Base-by-base conservation (phyloP, 2,797 vertebrate species). In the Bucorvus abyssinicus region DNA sequence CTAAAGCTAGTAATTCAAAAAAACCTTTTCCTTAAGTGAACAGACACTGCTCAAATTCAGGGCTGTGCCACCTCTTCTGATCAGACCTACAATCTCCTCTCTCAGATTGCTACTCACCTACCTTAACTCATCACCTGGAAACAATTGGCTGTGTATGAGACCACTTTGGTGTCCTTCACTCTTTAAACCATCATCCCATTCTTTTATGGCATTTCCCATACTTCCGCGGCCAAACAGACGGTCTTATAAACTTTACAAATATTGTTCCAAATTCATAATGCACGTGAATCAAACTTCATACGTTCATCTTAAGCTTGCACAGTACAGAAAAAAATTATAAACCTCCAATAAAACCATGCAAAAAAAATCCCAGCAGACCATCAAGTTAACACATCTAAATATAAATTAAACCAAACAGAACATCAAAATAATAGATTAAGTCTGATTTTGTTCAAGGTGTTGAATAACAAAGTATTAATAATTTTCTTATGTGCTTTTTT, bases 311-410 rank as follows among this genome's bases (percentile, higher is more conserved):
- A 84, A 87, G n/a, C 74, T 96, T 82, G 36, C 67, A 76, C 40
- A 87, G 55, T 65, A 94, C 59, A 91, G 73, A 75, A 94, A 76
- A 83, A 86, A 40, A 81, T 36, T 68, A 59, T 20, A 87, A 91
- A 61, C 6, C 3, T 47, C 24, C 44, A 88, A 45, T 32, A 87
- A 90, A 93, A 78, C 16, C 76, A 93, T 81, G 83, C 90, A 93
- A 73, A 76, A 60, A 40, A 13, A 2, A 2, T 9, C 36, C 34
- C 23, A 50, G 19, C 71, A 63, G 19, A 50, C 50, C 24, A 60
- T 55, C 45, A 89, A 76, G 29, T 17, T 76, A 87, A 49, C 26
- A 50, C 34, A 83, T 30, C 60, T 80, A 92, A 84, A 90, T 36
- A 87, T 27, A 92, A 89, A 50, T 63, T 34, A 84, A 94, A 68